phyloP scores from a whole-genome alignment of 2,888 invertebrate species.

The Desoria tigrina region DNA sequence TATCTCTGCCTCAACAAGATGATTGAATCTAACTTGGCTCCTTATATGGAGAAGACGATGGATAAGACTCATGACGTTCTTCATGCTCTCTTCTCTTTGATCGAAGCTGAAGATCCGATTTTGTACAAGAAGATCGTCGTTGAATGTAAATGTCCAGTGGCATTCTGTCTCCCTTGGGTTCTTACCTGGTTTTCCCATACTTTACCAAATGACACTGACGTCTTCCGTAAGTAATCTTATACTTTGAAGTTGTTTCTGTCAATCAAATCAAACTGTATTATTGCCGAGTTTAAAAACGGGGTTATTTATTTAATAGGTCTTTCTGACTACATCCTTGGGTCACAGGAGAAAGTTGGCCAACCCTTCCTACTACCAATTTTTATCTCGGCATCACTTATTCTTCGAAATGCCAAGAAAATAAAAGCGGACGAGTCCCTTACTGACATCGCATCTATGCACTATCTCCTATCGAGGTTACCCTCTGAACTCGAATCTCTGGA shows the following conservation, averaged over 20 bases:
- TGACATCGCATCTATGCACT: slow-evolving; percentile 51
- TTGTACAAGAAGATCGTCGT: slow-evolving; percentile 49
- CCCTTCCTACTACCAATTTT: slow-evolving; percentile 48
- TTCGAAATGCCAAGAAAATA: slow-evolving; percentile 41
- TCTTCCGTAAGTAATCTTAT: slow-evolving; percentile 50
- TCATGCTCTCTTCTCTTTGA: slow-evolving; percentile 46
- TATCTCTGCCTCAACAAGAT: slow-evolving; percentile 49
- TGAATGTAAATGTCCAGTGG: slow-evolving; percentile 49
- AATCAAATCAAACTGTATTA: slow-evolving; percentile 1
- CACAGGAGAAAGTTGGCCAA: slow-evolving; percentile 33
- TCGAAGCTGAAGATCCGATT: slow-evolving; percentile 45
- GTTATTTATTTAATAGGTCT: slow-evolving; percentile 39
- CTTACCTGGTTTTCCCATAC: slow-evolving; percentile 53
- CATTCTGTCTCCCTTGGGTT: slow-evolving; percentile 51
- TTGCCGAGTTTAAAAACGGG: neutral
- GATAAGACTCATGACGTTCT: slow-evolving; percentile 49
- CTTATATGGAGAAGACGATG: slow-evolving; percentile 53
- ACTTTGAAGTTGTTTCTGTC: slow-evolving; percentile 16
- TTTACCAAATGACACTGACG: slow-evolving; percentile 49
- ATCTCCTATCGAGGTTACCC: slow-evolving; percentile 45
- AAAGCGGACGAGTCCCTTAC: slow-evolving; percentile 33
- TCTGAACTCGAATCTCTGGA: slow-evolving; percentile 40
- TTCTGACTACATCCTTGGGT: slow-evolving; percentile 50
- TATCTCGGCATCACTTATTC: slow-evolving; percentile 45
- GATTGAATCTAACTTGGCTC: slow-evolving; percentile 43